Base-by-base conservation (phyloP, 2,888 invertebrate species). In the Mystacides longicornis region DNA sequence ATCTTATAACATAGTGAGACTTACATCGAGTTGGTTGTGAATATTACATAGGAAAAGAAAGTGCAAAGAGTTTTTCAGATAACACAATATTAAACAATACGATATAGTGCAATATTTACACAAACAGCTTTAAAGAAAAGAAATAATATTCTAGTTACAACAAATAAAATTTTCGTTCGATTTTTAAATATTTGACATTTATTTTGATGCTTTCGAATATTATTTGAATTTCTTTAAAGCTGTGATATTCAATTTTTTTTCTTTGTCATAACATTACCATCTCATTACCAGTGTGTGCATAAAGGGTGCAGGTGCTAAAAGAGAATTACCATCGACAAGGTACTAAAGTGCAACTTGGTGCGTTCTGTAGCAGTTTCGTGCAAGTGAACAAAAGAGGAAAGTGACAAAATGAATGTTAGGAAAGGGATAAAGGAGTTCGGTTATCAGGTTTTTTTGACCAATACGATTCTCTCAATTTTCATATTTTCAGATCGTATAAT, bases 261-360 rank as follows among this genome's bases (percentile, higher is more conserved):
- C 23, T 37, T 56, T 51, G 22, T 54, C 60, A 58, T 60, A 58
- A 58, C 60, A 60, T 49, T 58, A 56, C 52, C 57, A 58, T 56
- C 58, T 49, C 60, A 59, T 59, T 37, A 61, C 61, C 61, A 61
- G 61, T 60, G 61, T 61, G 61, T 61, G 61, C 61, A 59, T 61
- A 56, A 51, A 54, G 59, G 61, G 61, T 61, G 61, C 61, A 59
- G 61, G 61, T 61, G 61, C 61, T 59, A 61, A 61, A 55, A 57
- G 42, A 58, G 49, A 58, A 16, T 37, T 37, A 31, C 51, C 45
- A 20, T 21, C 7, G 48, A 50, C 18, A 58, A 57, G 60, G 60
- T 60, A 58, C 60, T 31, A 57, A 51, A 42, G 57, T 61, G 61
- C 61, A 61, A 59, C 61, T 57, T 49, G 56, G 61, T 61, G 61